A percentile compares a stretch with the other conserved stretches of the same genome.
Conservation (phyloP, 2,888 invertebrate species). For the Macrosoma leucophasiata region DNA sequence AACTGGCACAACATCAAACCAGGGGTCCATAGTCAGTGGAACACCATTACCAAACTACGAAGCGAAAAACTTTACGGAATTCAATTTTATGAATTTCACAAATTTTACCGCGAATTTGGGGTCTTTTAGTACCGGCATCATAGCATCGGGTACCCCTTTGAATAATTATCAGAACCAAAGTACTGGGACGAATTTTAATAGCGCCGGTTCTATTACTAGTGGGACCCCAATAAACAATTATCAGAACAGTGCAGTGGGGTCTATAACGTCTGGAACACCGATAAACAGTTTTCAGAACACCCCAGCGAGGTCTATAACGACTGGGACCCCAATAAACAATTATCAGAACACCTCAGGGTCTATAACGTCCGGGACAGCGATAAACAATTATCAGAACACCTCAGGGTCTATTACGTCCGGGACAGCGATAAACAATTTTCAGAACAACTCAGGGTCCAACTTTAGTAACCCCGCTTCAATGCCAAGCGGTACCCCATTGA, state of each 20-base stretch:
- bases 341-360: slow-evolving; percentile 17
- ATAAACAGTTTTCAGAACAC: slow-evolving; percentile 10
- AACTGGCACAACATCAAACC: slow-evolving; percentile 15
- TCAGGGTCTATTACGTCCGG: slow-evolving; percentile 21
- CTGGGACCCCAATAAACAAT: neutral
- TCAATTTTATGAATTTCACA: slow-evolving; percentile 2
- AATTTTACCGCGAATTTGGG: slow-evolving; percentile 6
- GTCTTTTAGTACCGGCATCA: slow-evolving; percentile 15
- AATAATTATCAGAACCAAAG: slow-evolving; percentile 31
- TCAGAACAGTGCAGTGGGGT: slow-evolving; percentile 1
- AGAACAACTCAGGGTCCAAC: too few species aligned
- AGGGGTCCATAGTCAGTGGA: slow-evolving; percentile 26
- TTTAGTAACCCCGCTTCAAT: slow-evolving; percentile 15
- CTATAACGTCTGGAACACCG: slow-evolving; percentile 18
- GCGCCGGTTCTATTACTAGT: slow-evolving; percentile 10
- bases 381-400: too few species aligned
- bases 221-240: neutral
- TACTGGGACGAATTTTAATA: slow-evolving; percentile 27
- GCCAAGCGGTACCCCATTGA: slow-evolving; percentile 6
- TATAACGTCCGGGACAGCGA: slow-evolving; percentile 20
- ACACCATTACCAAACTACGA: slow-evolving; percentile 19
- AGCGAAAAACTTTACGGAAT: neutral
- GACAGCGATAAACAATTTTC: slow-evolving; percentile 10
- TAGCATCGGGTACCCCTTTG: slow-evolving; percentile 2
- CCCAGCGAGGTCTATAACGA: slow-evolving; percentile 9